Evolutionary conservation across 2,888 invertebrate species (phyloP), one percentile per base, ranked within the genome.

Genomic region (Pandemis heparana): DNA sequence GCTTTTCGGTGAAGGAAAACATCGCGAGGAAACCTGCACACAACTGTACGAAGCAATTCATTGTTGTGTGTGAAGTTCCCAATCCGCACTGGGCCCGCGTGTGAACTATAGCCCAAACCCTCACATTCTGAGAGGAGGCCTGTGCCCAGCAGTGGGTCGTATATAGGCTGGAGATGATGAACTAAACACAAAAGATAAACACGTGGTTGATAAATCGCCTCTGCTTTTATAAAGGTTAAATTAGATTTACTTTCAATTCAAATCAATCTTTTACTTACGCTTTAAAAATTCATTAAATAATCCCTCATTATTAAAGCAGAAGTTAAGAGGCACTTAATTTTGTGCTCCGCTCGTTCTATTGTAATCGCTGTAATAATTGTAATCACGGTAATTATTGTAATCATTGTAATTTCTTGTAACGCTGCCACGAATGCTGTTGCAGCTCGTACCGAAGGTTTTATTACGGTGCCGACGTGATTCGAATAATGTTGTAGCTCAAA

Each of bases 381-480:
- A 68, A 63, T 68, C 43, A 56, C 43, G 41, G 71, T 67, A 67
- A 53, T 67, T 53, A 53, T 59, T 67, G 65, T 59, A 67, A 43
- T 67, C 46, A 56, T 56, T 46, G 64, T 70, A 70, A 68, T 71
- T 51, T 59, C 62, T 56, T 69, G 68, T 73, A 73, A 63, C 72
- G 63, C 63, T 64, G 73, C 73, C 73, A 48, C 73, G 73, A 73
- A 69, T 64, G 68, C 68, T 68, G 73, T 64, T 73, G 73, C 73
- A 73, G 73, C 73, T 73, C 68, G 73, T 73, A 63, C 63, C 62
- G 63, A 72, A 68, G 73, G 68, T 73, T 73, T 73, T 73, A 73
- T 73, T 63, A 59, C 63, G 73, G 73, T 72, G 39, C 63, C 46
- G 73, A 68, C 73, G 73, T 73, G 73, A 63, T 63, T 64, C 16